These are phyloP conservation scores for Rachycentron canadum DNA, from an alignment of 2,797 vertebrate genomes.

Conservation along the genomic window DNA sequence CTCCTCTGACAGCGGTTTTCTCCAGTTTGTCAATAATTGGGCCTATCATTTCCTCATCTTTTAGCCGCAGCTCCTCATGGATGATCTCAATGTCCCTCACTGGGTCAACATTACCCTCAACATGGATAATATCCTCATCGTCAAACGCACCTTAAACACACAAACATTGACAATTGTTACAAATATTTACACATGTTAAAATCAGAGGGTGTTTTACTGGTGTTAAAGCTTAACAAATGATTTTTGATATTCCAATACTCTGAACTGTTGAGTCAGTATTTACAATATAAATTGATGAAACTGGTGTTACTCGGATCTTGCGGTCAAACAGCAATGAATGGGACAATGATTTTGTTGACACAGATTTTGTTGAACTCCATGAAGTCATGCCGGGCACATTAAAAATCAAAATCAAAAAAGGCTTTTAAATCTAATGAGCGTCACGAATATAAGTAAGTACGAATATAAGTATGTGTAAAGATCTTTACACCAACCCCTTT, in stretches of 20 bases:
- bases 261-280: too few species aligned
- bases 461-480: neutral
- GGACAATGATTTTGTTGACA: too few species aligned
- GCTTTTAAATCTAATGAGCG: too few species aligned
- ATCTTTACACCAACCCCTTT: neutral
- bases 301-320: too few species aligned
- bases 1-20: conserved; percentile 95
- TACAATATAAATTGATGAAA: too few species aligned
- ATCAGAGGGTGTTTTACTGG: neutral
- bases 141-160: conserved; percentile 92
- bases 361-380: too few species aligned
- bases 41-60: conserved; percentile 95
- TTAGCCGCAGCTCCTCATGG: conserved; percentile 94
- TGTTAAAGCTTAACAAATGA: neutral
- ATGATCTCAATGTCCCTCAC: conserved; percentile 91
- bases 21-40: conserved; percentile 96
- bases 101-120: conserved; percentile 97
- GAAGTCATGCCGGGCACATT: too few species aligned
- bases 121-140: conserved; percentile 97
- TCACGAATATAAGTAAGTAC: too few species aligned
- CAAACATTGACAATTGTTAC: neutral
- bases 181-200: neutral
- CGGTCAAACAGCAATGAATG: too few species aligned
- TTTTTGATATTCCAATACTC: too few species aligned
- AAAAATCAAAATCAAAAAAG: too few species aligned